Percentiles rank a stretch among this genome's conserved stretches.
These are phyloP conservation scores for Heteractis magnifica DNA, from an alignment of 92 coral and sea anemone species.

Conservation along the genomic window DNA sequence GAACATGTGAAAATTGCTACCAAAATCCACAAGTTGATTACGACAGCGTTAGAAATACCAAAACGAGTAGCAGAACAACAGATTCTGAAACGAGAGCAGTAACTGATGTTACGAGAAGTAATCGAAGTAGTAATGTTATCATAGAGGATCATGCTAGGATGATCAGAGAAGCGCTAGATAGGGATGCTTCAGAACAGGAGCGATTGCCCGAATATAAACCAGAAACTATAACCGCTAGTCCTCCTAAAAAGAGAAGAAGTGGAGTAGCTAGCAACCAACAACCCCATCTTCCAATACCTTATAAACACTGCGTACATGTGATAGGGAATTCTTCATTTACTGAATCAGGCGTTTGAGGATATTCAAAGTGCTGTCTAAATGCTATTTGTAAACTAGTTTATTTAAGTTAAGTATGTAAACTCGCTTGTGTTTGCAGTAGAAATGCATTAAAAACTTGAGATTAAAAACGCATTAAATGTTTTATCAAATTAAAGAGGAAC, in stretches of 20 bases:
- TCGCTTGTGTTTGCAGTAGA: background rate
- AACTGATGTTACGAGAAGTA: slow-evolving; percentile 16
- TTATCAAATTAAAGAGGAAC: background rate
- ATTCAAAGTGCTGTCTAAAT: background rate
- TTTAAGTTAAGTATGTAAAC: background rate
- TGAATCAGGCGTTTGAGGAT: slow-evolving; percentile 36
- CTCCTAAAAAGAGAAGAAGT: slow-evolving; percentile 5
- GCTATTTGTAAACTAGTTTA: no score
- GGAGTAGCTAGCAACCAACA: background rate
- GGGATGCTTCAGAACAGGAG: slow-evolving; percentile 21
- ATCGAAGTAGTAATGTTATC: slow-evolving; percentile 9
- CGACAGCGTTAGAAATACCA: background rate
- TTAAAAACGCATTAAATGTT: background rate
- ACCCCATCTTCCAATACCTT: background rate
- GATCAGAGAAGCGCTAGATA: slow-evolving; percentile 23
- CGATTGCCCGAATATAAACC: background rate
- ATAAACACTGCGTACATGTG: slow-evolving; percentile 24
- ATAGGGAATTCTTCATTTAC: slow-evolving; percentile 27
- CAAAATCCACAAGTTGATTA: background rate
- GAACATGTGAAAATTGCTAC: background rate
- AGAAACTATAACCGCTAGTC: background rate
- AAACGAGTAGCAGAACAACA: slow-evolving; percentile 11
- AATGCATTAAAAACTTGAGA: background rate
- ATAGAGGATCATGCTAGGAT: slow-evolving; percentile 1
- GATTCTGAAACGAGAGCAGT: slow-evolving; percentile 23